These are phyloP conservation scores for Pyxicephalus adspersus DNA, from an alignment of 2,113 vertebrate species.

Conservation along the genomic window DNA sequence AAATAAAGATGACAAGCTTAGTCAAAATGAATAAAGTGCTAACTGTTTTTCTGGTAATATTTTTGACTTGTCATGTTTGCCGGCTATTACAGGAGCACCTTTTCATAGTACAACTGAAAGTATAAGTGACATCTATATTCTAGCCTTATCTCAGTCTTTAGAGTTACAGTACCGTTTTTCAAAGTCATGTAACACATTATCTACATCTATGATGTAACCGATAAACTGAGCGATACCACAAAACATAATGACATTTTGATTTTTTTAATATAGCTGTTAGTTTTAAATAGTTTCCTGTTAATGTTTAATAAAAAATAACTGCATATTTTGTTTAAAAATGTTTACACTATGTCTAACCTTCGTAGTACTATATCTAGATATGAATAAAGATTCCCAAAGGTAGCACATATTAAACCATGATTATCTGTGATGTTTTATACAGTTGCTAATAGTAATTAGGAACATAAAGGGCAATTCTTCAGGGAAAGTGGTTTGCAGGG, in stretches of 20 bases:
- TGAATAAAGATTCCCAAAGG: no score
- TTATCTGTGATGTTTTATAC: no score
- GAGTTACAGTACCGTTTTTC: slow-evolving; percentile 19
- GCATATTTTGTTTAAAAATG: no score
- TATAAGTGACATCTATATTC: slow-evolving; percentile 50
- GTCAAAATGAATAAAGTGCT: slow-evolving; percentile 49
- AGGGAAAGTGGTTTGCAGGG: no score
- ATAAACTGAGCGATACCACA: slow-evolving; percentile 18
- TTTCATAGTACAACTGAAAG: slow-evolving; percentile 31
- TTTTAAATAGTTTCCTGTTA: no score
- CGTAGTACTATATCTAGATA: no score
- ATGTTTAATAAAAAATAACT: no score
- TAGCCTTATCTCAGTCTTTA: slow-evolving; percentile 31
- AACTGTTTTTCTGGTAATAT: slow-evolving; percentile 44
- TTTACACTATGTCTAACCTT: no score
- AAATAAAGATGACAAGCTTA: slow-evolving; percentile 47
- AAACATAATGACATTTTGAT: slow-evolving; percentile 34
- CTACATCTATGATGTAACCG: slow-evolving; percentile 4
- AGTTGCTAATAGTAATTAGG: no score
- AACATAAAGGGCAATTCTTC: no score
- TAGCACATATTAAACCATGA: no score
- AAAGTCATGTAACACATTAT: slow-evolving; percentile 35
- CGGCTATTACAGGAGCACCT: slow-evolving; percentile 51
- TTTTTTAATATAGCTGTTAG: not conserved
- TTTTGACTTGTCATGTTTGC: slow-evolving; percentile 53